Conservation (phyloP, 1,140 invertebrate genomes). For the Rhizoglyphus robini region DNA sequence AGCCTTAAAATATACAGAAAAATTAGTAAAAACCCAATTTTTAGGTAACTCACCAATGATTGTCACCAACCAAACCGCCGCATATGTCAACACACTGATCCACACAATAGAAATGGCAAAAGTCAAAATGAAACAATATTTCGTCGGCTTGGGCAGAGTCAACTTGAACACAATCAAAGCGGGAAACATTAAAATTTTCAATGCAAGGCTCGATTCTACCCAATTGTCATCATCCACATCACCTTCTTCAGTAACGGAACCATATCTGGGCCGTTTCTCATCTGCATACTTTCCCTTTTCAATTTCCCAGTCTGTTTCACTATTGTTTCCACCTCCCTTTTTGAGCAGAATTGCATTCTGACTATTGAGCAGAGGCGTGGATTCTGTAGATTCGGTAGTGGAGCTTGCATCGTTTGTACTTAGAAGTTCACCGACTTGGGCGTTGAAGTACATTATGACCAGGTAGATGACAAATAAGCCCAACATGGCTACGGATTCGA, state of each 20-base stretch:
- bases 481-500: slow-evolving; percentile 63
- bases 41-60: slow-evolving; percentile 52
- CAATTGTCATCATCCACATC: slow-evolving; percentile 17
- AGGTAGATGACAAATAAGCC: slow-evolving; percentile 66
- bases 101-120: slow-evolving; percentile 76
- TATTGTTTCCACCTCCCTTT: not conserved
- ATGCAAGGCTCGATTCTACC: not conserved
- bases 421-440: slow-evolving; percentile 16
- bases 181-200: slow-evolving; percentile 11
- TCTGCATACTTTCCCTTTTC: not conserved
- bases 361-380: not conserved
- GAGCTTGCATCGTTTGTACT: not conserved
- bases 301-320: not conserved
- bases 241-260: not conserved
- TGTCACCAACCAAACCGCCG: slow-evolving; percentile 84
- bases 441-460: slow-evolving; percentile 34
- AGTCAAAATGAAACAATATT: slow-evolving; percentile 34
- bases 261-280: not conserved
- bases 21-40: not conserved
- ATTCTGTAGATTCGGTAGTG: not conserved
- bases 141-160: slow-evolving; percentile 11
- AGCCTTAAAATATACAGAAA: slow-evolving; percentile 20
- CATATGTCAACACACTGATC: slow-evolving; percentile 71
- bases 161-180: not conserved
- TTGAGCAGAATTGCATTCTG: not conserved